Evolutionary conservation across 2,797 vertebrate genomes (phyloP).

Genomic region (Sandelia bainsii): DNA sequence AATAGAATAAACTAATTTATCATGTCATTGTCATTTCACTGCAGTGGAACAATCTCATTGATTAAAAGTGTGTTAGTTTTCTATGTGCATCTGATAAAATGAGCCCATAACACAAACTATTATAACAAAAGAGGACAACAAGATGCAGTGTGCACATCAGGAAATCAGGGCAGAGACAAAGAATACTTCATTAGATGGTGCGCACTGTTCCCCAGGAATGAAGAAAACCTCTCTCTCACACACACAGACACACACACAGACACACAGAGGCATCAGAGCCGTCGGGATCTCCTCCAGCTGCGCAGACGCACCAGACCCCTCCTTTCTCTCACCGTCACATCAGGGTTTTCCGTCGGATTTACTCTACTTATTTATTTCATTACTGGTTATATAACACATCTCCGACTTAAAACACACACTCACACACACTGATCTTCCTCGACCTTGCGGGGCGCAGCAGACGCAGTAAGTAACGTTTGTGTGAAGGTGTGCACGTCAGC

Average conservation of each 20-base stretch:
- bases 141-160: no score
- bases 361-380: conserved; percentile 75
- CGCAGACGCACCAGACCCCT: conserved; percentile 67
- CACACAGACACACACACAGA: conserved; percentile 13
- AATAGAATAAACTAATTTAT: background rate
- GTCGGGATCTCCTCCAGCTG: conserved; percentile 79
- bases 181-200: no score
- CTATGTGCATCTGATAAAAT: no score
- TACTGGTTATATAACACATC: conserved; percentile 72
- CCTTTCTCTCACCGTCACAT: conserved; percentile 52
- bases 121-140: no score
- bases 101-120: no score
- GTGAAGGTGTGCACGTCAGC: conserved; percentile 17
- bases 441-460: conserved; percentile 2
- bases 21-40: background rate
- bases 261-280: conserved; percentile 64
- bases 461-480: conserved; percentile 71
- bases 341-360: conserved; percentile 77
- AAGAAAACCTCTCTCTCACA: no score
- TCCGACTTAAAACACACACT: conserved; percentile 24
- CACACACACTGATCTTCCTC: conserved; percentile 36
- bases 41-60: no score
- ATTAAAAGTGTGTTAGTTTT: no score
- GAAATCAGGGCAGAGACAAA: no score
- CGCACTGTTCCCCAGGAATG: no score